Evolutionary conservation across 2,113 vertebrate species (phyloP), one percentile per base, ranked within the genome.

Genomic region (Periophthalmodon schlosseri): DNA sequence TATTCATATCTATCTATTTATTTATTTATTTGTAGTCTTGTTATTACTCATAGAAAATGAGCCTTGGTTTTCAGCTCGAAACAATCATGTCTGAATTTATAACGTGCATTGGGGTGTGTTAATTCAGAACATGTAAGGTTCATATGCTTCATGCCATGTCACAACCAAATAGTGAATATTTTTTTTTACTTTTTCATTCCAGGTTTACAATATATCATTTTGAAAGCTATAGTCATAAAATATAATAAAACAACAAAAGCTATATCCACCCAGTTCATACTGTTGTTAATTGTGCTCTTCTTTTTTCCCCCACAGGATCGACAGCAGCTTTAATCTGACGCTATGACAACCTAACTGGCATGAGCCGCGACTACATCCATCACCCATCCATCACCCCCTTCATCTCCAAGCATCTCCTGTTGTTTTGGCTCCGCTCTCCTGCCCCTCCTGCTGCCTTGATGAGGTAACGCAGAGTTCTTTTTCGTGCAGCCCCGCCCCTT

Each of bases 401-500:
- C 84, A 84, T 82, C 75, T 77, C 79, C 80, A 63, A 65, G 61
- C 76, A 61, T 66, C 79, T 73, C 73, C 47, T 58, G 68, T 52
- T 44, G 33, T 76, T 76, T 44, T 57, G 70, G 58, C 70, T 73
- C 68, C 76, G 74, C 68, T 60, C 67, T 21, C 72, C 72, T 28
- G 23, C 71, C 73, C 71, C 65, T 70, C 71, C 77, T 66, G 70
- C 88, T 68, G 93, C 93, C 91, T 96, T 95, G 92, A 95, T 96
- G 89, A 98, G 96, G 96, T 97, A 95, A 95, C 96, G 0, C 82
- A 75, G 84, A 94, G 92, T 75, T 77, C 90, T 58, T 87, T 82
- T 74, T 84, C 84, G 50, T 39, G 84, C 83, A 84, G 85, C 81
- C 81, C 74, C 8, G 20, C 57, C 78, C 80, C 81, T 69, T 79